Base-by-base conservation (phyloP, 2,797 vertebrate genomes). In the Acanthurus lineatus region DNA sequence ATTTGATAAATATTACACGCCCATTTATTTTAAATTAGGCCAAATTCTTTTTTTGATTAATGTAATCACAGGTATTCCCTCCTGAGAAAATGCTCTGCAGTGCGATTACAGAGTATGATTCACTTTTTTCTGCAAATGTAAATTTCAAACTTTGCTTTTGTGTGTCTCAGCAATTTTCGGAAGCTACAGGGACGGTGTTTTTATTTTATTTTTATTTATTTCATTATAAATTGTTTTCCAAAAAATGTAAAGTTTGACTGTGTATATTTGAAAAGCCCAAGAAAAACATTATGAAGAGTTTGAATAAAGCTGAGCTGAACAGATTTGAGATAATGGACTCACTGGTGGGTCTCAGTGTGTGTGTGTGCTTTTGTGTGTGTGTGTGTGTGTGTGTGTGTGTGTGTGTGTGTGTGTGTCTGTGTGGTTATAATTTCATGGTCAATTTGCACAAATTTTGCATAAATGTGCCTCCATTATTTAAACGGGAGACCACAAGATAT, bases 341-440 rank as follows among this genome's bases (percentile, higher is more conserved):
- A 38, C 19, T 64, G 51, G 70, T 54, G 48, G 70, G 70, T 38
- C 59, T 9, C 1, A 40, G 56, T 62, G 58, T 52, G 20, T 59
- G 68, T 59, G 67, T 69, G 54, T 28, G 47, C 57, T n/a, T n/a
- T n/a, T n/a, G n/a, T n/a, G 32, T 10, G 35, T 56, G 57, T 64
- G 51, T 54, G 62, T 32, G 49, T 38, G 44, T 28, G 20, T 25
- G 60, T 40, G 60, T 57, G 35, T 57, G 53, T 25, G 22, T n/a
- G 40, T 52, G 25, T 25, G 25, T 25, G 25, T 25, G 25, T 25
- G 25, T 25, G 25, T 25, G 25, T 25, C 2, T 25, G 25, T 25
- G 25, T 25, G 2, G 25, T 25, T 25, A 3, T 25, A 25, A 25
- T 25, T 84, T 79, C 69, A 82, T 44, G 28, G 60, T 71, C 15